These are phyloP conservation scores for Periparus ater DNA, from an alignment of 2,797 vertebrate genomes.

Conservation along the genomic window DNA sequence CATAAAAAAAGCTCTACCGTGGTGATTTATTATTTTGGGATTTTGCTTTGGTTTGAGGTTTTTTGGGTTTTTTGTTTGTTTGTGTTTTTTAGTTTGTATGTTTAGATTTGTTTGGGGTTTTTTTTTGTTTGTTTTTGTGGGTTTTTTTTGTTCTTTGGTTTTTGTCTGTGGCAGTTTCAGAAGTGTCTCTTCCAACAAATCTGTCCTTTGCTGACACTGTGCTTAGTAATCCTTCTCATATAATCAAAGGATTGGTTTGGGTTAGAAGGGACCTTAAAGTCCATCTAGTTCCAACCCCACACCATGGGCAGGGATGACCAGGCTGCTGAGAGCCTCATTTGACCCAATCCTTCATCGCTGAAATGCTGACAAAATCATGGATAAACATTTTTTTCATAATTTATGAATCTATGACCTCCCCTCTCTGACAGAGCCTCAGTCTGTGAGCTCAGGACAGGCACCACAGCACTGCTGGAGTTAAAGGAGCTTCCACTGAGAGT, in stretches of 20 bases:
- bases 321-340: background rate
- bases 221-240: background rate
- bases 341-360: background rate
- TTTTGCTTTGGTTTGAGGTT: background rate
- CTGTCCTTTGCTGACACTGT: background rate
- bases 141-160: no score
- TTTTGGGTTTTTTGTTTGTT: accelerated
- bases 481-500: background rate
- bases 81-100: accelerated
- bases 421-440: background rate
- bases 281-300: background rate
- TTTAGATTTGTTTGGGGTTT: no score
- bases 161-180: background rate
- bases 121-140: no score
- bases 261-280: background rate
- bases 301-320: background rate
- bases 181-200: background rate
- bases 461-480: background rate
- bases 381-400: background rate
- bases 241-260: background rate
- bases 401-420: background rate
- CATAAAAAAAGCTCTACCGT: background rate
- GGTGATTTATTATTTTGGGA: accelerated
- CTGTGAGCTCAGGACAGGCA: background rate
- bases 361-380: background rate